A percentile compares a stretch with the other conserved stretches of the same genome.
phyloP scores from a whole-genome alignment of 2,113 vertebrate genomes.

The Cariama cristata region DNA sequence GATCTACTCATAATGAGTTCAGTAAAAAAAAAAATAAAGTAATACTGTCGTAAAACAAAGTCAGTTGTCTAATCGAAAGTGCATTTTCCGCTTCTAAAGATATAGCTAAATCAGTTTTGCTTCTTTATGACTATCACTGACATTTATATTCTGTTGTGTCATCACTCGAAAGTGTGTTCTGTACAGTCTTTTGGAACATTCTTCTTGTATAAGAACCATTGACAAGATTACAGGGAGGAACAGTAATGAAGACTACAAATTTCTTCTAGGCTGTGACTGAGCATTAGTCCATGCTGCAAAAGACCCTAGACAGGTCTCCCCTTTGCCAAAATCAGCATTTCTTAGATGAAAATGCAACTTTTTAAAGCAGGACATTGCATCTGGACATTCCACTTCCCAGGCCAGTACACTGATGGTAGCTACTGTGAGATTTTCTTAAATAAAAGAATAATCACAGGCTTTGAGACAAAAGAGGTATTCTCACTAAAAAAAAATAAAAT shows the following conservation, averaged over 20 bases:
- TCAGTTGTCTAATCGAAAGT: neutral
- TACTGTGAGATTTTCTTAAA: neutral
- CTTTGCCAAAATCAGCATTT: neutral
- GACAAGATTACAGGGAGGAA: neutral
- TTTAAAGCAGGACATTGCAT: neutral
- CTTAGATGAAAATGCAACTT: neutral
- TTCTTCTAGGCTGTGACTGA: neutral
- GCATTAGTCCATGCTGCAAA: neutral
- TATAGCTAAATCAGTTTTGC: neutral
- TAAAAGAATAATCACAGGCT: neutral
- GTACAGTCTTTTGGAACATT: neutral
- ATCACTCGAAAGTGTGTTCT: neutral
- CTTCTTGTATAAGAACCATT: neutral
- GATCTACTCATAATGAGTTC: neutral
- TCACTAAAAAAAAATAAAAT: neutral
- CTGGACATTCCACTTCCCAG: neutral
- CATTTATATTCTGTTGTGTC: neutral
- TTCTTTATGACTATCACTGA: neutral
- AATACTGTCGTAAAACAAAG: neutral
- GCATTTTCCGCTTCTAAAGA: neutral
- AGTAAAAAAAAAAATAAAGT: neutral
- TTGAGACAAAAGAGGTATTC: neutral
- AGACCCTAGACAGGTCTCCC: neutral
- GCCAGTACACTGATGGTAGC: neutral
- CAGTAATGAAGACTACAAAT: neutral